These are phyloP conservation scores for Drosophila simulans DNA, from an alignment of 1,140 invertebrate species.

Conservation along the genomic window DNA sequence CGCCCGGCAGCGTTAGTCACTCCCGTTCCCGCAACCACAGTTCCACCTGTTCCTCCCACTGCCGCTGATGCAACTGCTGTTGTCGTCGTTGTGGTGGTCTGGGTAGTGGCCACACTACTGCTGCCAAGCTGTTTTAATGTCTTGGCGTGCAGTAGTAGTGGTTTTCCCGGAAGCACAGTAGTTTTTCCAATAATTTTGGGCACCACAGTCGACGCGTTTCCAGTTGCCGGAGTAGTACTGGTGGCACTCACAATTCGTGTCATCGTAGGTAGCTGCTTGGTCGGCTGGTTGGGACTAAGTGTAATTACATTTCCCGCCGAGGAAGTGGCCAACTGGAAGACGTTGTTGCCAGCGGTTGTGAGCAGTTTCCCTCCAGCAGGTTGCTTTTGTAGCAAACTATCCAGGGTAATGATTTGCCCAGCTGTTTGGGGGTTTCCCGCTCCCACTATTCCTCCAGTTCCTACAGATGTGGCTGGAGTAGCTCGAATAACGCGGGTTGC, in stretches of 20 bases:
- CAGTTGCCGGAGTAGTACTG: background rate
- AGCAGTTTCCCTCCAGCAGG: constrained; percentile 29
- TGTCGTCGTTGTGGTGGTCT: constrained; percentile 20
- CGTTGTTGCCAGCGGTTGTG: constrained; percentile 46
- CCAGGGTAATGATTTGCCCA: constrained; percentile 89
- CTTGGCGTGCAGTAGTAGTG: constrained; percentile 61
- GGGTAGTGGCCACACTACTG: constrained; percentile 17
- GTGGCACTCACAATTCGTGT: constrained; percentile 80
- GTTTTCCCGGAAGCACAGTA: constrained; percentile 86
- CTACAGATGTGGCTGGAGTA: constrained; percentile 28
- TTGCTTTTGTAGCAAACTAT: constrained; percentile 87
- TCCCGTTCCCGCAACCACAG: constrained; percentile 8
- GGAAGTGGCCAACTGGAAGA: constrained; percentile 55
- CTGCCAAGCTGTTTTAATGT: constrained; percentile 53
- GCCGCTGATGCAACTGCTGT: constrained; percentile 20
- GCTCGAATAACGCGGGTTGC: constrained; percentile 57
- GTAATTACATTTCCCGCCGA: constrained; percentile 61
- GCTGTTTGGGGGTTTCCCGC: constrained; percentile 68
- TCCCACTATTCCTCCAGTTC: constrained; percentile 12
- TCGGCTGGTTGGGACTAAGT: constrained; percentile 28
- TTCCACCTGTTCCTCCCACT: background rate
- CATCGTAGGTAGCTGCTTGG: constrained; percentile 73
- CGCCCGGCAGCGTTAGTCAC: constrained; percentile 12
- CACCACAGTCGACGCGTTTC: constrained; percentile 18
- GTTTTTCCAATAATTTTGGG: constrained; percentile 75